Conservation (phyloP, 2,888 invertebrate genomes). For the Autographa pulchrina region DNA sequence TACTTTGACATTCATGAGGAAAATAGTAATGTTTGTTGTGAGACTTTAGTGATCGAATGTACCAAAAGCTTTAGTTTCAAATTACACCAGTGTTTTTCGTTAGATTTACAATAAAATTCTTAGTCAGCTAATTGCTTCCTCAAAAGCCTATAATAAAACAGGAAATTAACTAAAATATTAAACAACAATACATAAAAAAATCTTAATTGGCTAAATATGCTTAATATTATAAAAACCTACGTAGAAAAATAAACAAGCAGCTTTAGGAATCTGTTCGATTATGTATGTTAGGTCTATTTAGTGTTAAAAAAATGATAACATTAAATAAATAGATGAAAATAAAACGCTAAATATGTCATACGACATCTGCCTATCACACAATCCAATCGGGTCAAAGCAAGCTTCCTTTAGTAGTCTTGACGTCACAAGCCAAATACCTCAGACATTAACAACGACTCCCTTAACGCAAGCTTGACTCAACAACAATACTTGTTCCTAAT, state of each 20-base stretch:
- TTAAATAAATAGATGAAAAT: too few relatives aligned
- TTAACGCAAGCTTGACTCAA: conserved; percentile 16
- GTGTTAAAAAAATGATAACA: too few relatives aligned
- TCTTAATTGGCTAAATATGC: too few relatives aligned
- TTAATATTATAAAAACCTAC: too few relatives aligned
- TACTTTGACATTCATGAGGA: conserved; percentile 24
- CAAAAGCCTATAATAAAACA: too few relatives aligned
- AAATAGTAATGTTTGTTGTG: background rate
- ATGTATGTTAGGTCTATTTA: too few relatives aligned
- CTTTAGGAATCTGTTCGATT: too few relatives aligned
- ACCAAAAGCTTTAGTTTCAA: background rate
- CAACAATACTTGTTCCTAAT: conserved; percentile 31
- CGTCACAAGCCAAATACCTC: background rate
- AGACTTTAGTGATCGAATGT: background rate
- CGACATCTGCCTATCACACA: background rate
- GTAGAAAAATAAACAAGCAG: too few relatives aligned
- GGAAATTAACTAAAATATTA: too few relatives aligned
- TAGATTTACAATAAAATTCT: background rate
- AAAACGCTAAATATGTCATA: too few relatives aligned
- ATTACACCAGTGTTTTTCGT: background rate
- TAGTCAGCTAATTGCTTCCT: too few relatives aligned
- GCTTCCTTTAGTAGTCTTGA: background rate
- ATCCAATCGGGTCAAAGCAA: background rate
- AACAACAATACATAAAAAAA: too few relatives aligned
- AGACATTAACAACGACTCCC: background rate